Evolutionary conservation across 2,113 vertebrate species (phyloP).

Genomic region (Strigops habroptila): DNA sequence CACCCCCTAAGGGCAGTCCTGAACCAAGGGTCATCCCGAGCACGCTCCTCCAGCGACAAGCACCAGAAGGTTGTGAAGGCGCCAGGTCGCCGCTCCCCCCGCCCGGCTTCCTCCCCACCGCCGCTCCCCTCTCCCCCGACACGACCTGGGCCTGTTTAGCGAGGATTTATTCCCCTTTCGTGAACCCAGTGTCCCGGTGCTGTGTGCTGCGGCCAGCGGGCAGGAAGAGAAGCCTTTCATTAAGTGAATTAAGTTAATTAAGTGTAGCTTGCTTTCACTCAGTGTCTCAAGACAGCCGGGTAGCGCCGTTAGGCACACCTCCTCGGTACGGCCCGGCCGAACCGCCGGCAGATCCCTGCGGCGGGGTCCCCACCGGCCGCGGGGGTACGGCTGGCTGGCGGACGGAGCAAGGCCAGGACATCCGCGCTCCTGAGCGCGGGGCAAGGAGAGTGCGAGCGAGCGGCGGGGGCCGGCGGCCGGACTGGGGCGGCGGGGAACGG

Average conservation of each 20-base stretch:
- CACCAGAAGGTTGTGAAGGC: rapidly evolving
- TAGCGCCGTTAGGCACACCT: rapidly evolving
- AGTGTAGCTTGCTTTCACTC: not conserved
- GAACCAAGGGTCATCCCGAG: not conserved
- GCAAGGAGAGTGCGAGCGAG: not conserved
- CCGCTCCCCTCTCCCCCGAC: rapidly evolving
- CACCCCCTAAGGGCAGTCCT: not conserved
- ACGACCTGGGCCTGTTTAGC: rapidly evolving
- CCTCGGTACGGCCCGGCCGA: not conserved
- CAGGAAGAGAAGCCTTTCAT: not conserved
- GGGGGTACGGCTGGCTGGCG: not conserved
- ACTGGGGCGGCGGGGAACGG: not conserved
- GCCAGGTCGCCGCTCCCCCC: not conserved
- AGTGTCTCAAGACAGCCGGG: too few species aligned
- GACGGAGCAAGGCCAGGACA: not conserved
- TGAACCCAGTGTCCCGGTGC: not conserved
- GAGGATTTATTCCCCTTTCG: not conserved
- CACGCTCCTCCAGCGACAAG: not conserved
- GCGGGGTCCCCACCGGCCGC: not conserved
- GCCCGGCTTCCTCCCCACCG: not conserved
- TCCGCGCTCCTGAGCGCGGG: not conserved
- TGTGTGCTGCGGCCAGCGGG: not conserved
- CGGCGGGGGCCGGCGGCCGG: not conserved
- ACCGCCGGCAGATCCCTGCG: not conserved
- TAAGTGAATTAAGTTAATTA: not conserved